Base-by-base conservation (phyloP, 2,797 vertebrate species). In the Holocentrus rufus region DNA sequence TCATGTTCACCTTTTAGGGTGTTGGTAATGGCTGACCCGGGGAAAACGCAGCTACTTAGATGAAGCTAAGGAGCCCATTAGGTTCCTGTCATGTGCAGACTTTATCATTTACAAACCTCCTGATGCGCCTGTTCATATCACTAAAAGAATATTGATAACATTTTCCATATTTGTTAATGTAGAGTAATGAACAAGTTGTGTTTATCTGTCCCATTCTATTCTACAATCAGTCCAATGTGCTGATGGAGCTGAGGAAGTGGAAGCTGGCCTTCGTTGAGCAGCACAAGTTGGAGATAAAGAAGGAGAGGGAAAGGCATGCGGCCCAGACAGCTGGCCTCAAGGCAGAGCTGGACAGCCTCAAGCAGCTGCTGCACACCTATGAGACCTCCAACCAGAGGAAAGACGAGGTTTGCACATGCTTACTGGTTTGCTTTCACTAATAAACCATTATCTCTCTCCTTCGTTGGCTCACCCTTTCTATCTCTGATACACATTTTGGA, bases 241-340 rank as follows among this genome's bases (percentile, higher is more conserved):
- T 98, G 89, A 93, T 88, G 62, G 98, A 99, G 90, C 88, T 99
- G 75, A 94, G 89, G 80, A 97, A 96, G 58, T 99, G 97, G 98
- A 96, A 93, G 86, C 76, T 96, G 77, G 92, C 91, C 69, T 95
- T 96, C 76, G 85, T 95, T 54, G 95, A 99, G 76, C 94, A 95
- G 84, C 94, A 98, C 90, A 94, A 91, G 63, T 79, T 93, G 90
- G 96, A 97, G 86, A 85, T 97, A 88, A 95, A 42, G 84, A 95
- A 94, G 74, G 96, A 97, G 79, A 94, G 77, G 82, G 96, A 97
- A 50, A 95, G 86, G 46, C 91, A 95, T 1, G 84, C 87, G 0
- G 85, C 92, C 36, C 89, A 94, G 7, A 62, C 94, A 80, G 93
- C 91, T 74, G 94, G 90, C 53, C 76, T 98, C 55, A 91, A 69